A percentile compares a stretch with the other conserved stretches of the same genome.
These are phyloP conservation scores for Popillia japonica DNA, from an alignment of 1,140 invertebrate genomes.

Conservation along the genomic window DNA sequence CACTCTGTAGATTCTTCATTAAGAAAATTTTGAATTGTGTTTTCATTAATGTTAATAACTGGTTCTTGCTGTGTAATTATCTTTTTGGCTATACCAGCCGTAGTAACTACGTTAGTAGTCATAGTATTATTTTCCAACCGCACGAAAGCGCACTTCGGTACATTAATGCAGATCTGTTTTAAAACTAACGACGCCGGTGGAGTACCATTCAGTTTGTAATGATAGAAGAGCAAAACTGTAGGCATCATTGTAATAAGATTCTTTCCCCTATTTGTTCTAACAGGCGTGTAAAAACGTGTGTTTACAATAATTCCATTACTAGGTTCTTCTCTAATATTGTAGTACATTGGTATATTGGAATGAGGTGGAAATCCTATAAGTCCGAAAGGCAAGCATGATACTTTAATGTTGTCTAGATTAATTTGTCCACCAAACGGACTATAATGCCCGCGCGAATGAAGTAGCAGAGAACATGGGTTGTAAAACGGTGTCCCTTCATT, in stretches of 20 bases:
- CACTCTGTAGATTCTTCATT: not conserved
- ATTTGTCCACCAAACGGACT: constrained; percentile 47
- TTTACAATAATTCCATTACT: constrained; percentile 46
- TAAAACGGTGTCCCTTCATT: constrained; percentile 48
- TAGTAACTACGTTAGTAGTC: not conserved
- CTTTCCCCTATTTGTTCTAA: constrained; percentile 48
- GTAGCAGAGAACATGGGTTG: constrained; percentile 55
- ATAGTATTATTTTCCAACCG: constrained; percentile 27
- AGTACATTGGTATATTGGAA: constrained; percentile 49
- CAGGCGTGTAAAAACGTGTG: constrained; percentile 52
- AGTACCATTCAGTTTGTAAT: constrained; percentile 21
- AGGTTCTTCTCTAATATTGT: constrained; percentile 49
- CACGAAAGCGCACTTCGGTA: constrained; percentile 53
- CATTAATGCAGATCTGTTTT: constrained; percentile 51
- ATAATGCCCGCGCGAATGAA: constrained; percentile 54
- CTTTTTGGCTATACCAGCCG: not conserved
- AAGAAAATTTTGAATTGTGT: not conserved
- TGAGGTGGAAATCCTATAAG: constrained; percentile 51
- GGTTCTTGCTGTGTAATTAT: not conserved
- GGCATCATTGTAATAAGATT: constrained; percentile 47
- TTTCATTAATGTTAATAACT: not conserved
- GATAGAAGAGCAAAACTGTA: constrained; percentile 49
- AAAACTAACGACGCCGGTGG: constrained; percentile 44
- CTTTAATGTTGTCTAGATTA: constrained; percentile 50
- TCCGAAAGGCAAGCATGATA: constrained; percentile 47